Percentiles rank a stretch among this genome's conserved stretches.
Evolutionary conservation across 2,888 invertebrate species (phyloP).

Genomic region (Miltochrista miniata): DNA sequence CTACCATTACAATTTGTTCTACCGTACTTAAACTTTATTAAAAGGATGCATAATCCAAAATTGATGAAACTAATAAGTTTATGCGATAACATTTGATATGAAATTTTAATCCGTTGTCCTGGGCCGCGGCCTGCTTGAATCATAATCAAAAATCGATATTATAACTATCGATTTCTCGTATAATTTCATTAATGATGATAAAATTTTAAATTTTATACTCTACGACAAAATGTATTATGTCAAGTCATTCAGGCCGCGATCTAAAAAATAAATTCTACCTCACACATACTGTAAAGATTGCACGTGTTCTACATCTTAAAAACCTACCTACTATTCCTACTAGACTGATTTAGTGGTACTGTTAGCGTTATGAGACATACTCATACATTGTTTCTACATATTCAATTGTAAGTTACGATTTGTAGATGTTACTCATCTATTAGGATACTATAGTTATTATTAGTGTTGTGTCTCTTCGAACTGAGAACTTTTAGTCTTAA

Average conservation of each 20-base stretch:
- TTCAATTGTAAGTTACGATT: slow-evolving; percentile 59
- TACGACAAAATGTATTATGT: neutral
- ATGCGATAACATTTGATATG: slow-evolving; percentile 31
- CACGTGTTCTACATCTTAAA: slow-evolving; percentile 60
- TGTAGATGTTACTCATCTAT: slow-evolving; percentile 49
- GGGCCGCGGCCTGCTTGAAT: slow-evolving; percentile 22
- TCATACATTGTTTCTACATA: slow-evolving; percentile 50
- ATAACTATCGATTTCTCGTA: too few species aligned
- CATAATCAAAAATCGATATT: neutral
- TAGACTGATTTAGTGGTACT: slow-evolving; percentile 81
- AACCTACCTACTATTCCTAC: slow-evolving; percentile 70
- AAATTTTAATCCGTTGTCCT: slow-evolving; percentile 10
- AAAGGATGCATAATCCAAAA: too few species aligned
- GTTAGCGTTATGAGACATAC: slow-evolving; percentile 61
- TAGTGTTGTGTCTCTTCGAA: slow-evolving; percentile 46
- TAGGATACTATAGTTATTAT: slow-evolving; percentile 40
- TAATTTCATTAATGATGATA: neutral
- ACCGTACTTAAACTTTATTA: too few species aligned
- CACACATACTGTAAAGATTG: slow-evolving; percentile 60
- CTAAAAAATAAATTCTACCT: slow-evolving; percentile 54
- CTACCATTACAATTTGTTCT: too few species aligned
- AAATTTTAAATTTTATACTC: neutral
- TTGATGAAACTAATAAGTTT: too few species aligned
- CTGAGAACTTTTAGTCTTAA: slow-evolving; percentile 50
- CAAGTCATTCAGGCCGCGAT: slow-evolving; percentile 23